Evolutionary conservation across 2,888 invertebrate genomes (phyloP).

Genomic region (Parnassius smintheus): DNA sequence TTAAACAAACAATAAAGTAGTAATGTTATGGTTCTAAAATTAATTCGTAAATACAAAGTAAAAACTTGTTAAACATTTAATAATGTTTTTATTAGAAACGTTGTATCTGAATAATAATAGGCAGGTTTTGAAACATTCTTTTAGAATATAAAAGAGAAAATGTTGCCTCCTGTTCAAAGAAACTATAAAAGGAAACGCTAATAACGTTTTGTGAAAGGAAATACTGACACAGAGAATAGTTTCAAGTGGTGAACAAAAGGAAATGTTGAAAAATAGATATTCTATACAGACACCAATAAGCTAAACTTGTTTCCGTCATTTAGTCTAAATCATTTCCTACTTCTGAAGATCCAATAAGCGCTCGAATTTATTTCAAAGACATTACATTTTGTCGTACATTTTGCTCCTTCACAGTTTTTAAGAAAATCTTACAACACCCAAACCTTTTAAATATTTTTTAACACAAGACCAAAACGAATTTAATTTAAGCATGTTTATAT

Average conservation of each 20-base stretch:
- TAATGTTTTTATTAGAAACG: not conserved
- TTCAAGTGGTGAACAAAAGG: conserved; percentile 39
- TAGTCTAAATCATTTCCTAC: conserved; percentile 41
- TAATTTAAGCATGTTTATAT: too few species aligned
- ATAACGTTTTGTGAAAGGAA: conserved; percentile 11
- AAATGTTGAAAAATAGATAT: conserved; percentile 40
- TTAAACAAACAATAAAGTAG: too few species aligned
- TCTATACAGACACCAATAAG: too few species aligned
- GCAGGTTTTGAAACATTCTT: not conserved
- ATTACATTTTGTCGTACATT: conserved; percentile 22
- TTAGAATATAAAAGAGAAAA: conserved; percentile 8
- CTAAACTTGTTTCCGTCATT: conserved; percentile 59
- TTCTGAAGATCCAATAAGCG: conserved; percentile 29
- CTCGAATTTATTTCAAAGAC: conserved; percentile 44
- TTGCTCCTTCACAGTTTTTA: not conserved
- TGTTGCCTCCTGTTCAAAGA: conserved; percentile 6
- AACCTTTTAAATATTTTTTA: too few species aligned
- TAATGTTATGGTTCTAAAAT: too few species aligned
- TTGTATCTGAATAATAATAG: not conserved
- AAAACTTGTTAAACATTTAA: not conserved
- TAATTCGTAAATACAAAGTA: too few species aligned
- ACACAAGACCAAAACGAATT: too few species aligned
- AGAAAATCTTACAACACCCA: not conserved
- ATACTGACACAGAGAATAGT: conserved; percentile 36
- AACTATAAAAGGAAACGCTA: conserved; percentile 13